These are phyloP conservation scores for Augochlora pura DNA, from an alignment of 1,140 invertebrate genomes.

Conservation along the genomic window DNA sequence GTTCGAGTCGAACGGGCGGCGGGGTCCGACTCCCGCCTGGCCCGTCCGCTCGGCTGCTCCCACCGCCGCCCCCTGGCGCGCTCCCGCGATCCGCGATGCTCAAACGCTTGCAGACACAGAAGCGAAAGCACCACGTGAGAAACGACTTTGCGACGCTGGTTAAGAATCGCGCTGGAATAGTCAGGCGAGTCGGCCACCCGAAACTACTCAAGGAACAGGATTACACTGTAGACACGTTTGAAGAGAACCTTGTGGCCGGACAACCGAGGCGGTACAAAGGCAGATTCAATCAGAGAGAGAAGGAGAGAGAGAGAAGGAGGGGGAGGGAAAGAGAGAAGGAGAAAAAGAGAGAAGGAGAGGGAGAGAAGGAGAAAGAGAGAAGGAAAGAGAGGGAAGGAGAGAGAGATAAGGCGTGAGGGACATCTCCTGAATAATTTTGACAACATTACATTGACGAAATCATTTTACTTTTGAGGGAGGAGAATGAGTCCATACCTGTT, in stretches of 20 bases:
- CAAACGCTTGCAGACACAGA: constrained; percentile 14
- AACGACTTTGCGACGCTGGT: constrained; percentile 10
- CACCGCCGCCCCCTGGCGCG: constrained; percentile 43
- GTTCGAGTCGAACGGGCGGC: constrained; percentile 40
- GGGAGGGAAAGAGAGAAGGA: not conserved
- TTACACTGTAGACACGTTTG: constrained; percentile 72
- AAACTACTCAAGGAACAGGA: constrained; percentile 65
- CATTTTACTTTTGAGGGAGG: too few species aligned
- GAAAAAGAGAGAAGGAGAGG: not conserved
- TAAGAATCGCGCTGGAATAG: not conserved
- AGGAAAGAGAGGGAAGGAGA: not conserved
- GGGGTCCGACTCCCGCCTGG: constrained; percentile 52
- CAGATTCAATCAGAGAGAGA: constrained; percentile 45
- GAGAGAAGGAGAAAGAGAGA: constrained; percentile 14
- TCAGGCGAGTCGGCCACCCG: constrained; percentile 16
- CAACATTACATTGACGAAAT: too few species aligned
- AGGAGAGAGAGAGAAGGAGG: not conserved
- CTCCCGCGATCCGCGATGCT: not conserved
- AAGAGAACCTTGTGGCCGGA: constrained; percentile 66
- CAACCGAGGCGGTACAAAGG: constrained; percentile 21
- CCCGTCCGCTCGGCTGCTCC: constrained; percentile 45
- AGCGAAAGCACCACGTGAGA: constrained; percentile 35
- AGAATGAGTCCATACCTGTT: too few species aligned
- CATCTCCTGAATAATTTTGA: too few species aligned
- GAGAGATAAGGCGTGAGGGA: not conserved